Percentiles rank a stretch among this genome's conserved stretches.
Conservation (phyloP, 2,113 vertebrate genomes). For the Archilochus colubris region DNA sequence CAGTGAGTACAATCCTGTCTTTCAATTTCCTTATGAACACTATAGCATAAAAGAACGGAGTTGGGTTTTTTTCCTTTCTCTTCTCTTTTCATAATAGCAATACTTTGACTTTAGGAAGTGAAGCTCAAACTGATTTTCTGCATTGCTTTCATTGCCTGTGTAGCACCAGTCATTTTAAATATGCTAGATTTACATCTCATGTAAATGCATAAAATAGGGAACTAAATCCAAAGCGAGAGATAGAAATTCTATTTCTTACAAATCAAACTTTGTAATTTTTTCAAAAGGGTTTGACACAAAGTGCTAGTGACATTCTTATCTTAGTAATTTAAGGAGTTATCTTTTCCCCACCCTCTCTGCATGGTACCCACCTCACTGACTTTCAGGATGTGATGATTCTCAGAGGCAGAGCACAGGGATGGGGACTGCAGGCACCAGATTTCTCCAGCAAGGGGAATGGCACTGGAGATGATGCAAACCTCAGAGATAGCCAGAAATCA, state of each 20-base stretch:
- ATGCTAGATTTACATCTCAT: slow-evolving; percentile 33
- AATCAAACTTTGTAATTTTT: neutral
- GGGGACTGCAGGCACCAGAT: neutral
- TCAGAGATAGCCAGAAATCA: neutral
- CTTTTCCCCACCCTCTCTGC: neutral
- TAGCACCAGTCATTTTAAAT: neutral
- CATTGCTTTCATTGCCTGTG: neutral
- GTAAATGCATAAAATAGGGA: slow-evolving; percentile 32
- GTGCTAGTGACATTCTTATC: neutral
- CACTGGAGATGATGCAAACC: neutral
- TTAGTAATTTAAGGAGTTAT: neutral
- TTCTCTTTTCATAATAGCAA: neutral
- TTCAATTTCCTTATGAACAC: neutral
- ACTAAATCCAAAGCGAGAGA: neutral
- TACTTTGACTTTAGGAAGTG: slow-evolving; percentile 24
- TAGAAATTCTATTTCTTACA: slow-evolving; percentile 8
- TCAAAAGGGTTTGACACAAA: neutral
- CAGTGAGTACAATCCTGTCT: neutral
- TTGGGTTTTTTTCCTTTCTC: neutral
- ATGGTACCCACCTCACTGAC: neutral
- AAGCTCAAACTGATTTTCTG: slow-evolving; percentile 18
- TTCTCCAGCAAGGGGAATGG: neutral
- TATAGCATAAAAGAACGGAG: neutral
- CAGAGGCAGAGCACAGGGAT: neutral
- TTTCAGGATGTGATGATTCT: neutral